phyloP scores from a whole-genome alignment of 2,888 invertebrate genomes.

The Drepanosiphum platanoidis region DNA sequence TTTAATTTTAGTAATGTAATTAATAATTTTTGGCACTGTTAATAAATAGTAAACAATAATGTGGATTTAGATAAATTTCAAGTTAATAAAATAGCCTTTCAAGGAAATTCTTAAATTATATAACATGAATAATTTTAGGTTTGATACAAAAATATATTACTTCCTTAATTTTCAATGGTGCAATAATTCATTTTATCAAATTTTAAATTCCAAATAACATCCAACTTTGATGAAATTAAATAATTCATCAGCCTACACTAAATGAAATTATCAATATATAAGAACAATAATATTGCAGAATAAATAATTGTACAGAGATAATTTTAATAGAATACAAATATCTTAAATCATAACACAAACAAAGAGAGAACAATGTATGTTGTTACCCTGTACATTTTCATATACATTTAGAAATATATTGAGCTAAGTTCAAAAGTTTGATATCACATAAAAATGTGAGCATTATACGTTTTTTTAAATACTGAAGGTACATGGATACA shows the following conservation, averaged over 20 bases:
- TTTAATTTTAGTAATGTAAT: neutral
- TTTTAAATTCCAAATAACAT: too few relatives aligned
- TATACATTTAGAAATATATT: conserved; percentile 37
- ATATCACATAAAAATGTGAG: conserved; percentile 29
- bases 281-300: too few relatives aligned
- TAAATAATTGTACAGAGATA: too few relatives aligned
- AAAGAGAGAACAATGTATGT: neutral
- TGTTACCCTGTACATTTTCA: conserved; percentile 41
- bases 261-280: too few relatives aligned
- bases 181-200: too few relatives aligned
- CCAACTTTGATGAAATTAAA: too few relatives aligned
- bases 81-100: neutral
- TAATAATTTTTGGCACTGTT: neutral
- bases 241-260: neutral
- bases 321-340: too few relatives aligned
- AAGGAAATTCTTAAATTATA: neutral
- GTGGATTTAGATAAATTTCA: neutral
- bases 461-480: conserved; percentile 8
- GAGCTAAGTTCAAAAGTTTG: conserved; percentile 2
- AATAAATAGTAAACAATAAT: neutral
- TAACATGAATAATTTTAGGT: too few relatives aligned
- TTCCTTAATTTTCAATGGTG: too few relatives aligned
- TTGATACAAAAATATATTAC: too few relatives aligned
- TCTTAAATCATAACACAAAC: neutral
- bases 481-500: conserved; percentile 45